A percentile compares a stretch with the other conserved stretches of the same genome.
Evolutionary conservation across 2,113 vertebrate genomes (phyloP).

Genomic region (Burhinus bistriatus): DNA sequence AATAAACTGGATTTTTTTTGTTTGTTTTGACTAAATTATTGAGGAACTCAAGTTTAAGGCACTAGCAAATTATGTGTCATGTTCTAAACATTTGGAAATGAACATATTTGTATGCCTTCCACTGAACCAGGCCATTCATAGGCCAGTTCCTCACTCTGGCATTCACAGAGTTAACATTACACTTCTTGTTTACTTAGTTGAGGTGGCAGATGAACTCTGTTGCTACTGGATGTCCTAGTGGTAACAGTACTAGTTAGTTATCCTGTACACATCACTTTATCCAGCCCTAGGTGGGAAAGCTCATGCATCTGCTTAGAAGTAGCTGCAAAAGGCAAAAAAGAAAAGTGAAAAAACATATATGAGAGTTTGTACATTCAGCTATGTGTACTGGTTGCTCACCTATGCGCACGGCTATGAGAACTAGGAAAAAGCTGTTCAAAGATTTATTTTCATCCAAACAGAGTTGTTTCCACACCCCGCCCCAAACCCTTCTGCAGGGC

Average conservation of each 20-base stretch:
- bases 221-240: background rate
- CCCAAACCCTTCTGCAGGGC: background rate
- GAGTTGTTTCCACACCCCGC: background rate
- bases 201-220: background rate
- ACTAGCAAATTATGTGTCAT: background rate
- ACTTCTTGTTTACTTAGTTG: background rate
- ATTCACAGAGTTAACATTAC: background rate
- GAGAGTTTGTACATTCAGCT: background rate
- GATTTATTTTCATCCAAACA: background rate
- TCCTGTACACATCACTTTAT: background rate
- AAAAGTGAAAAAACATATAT: background rate
- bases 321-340: background rate
- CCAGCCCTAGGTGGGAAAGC: background rate
- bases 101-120: background rate
- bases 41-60: background rate
- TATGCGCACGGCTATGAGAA: accelerated
- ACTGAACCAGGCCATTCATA: background rate
- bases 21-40: background rate
- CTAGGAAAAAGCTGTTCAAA: background rate
- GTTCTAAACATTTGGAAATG: background rate
- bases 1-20: background rate
- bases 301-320: background rate
- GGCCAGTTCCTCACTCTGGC: background rate
- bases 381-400: accelerated
- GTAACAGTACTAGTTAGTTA: background rate